Conservation (phyloP, 2,888 invertebrate species). For the Agrochola circellaris region DNA sequence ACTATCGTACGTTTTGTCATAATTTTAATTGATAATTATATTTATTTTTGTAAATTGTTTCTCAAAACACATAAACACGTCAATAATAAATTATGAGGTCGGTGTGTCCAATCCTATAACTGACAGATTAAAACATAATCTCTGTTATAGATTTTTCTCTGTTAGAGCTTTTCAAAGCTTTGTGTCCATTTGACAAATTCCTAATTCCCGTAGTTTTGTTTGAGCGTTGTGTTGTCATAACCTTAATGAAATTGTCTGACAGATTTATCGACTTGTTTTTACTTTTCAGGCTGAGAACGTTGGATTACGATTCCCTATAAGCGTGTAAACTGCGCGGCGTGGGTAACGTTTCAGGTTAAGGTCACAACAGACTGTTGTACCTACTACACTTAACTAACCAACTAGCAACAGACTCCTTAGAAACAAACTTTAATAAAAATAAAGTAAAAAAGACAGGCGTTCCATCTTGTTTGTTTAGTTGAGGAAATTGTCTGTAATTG, state of each 20-base stretch:
- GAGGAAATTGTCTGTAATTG: constrained; percentile 59
- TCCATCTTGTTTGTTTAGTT: constrained; percentile 54
- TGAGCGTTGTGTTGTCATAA: not conserved
- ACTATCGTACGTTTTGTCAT: not conserved
- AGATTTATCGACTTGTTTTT: not conserved
- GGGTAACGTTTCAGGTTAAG: not conserved
- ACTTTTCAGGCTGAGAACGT: not conserved
- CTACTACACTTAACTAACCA: not conserved
- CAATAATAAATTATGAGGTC: not conserved
- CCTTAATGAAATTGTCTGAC: not conserved
- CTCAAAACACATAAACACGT: not conserved
- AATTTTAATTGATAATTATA: not conserved
- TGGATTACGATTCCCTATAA: constrained; percentile 9
- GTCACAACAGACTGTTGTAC: not conserved
- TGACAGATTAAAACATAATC: not conserved
- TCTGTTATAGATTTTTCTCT: not conserved
- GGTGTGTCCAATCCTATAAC: not conserved
- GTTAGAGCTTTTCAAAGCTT: not conserved
- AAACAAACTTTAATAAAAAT: constrained; percentile 34
- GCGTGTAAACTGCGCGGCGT: not conserved
- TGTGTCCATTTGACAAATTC: not conserved
- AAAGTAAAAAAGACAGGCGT: constrained; percentile 34
- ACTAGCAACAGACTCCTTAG: constrained; percentile 1
- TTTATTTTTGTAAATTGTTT: not conserved
- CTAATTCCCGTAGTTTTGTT: not conserved